Evolutionary conservation across 2,888 invertebrate genomes (phyloP).

Genomic region (Lasioglossum oenotherae): DNA sequence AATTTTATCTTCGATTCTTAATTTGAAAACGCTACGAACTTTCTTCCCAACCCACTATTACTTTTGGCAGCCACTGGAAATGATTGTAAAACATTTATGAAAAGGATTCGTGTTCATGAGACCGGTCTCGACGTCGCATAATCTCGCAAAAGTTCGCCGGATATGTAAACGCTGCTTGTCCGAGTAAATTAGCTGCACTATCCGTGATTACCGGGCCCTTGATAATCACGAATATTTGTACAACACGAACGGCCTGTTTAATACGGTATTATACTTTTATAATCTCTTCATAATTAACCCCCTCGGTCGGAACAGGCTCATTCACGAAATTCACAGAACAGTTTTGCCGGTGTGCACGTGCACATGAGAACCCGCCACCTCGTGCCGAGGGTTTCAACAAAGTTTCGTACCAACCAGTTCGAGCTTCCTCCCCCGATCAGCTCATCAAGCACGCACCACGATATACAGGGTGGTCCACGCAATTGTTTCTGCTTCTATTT

Average conservation of each 20-base stretch:
- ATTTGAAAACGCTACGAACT: too few relatives aligned
- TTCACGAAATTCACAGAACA: constrained; percentile 45
- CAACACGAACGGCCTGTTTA: constrained; percentile 1
- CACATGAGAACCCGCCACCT: constrained; percentile 27
- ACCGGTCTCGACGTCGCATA: not conserved
- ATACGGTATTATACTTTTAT: constrained; percentile 27
- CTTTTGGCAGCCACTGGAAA: not conserved
- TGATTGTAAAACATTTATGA: not conserved
- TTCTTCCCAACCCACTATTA: too few relatives aligned
- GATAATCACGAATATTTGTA: constrained; percentile 21
- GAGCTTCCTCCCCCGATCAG: constrained; percentile 56
- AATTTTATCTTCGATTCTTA: too few relatives aligned
- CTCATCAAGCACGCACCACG: constrained; percentile 70
- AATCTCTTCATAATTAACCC: constrained; percentile 45
- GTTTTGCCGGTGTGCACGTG: constrained; percentile 30
- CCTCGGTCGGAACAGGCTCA: constrained; percentile 24
- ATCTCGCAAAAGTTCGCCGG: not conserved
- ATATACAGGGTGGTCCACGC: constrained; percentile 32
- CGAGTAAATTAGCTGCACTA: not conserved
- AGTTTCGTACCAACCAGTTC: constrained; percentile 73
- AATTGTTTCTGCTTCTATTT: constrained; percentile 7
- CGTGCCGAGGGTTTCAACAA: constrained; percentile 47
- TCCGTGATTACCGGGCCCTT: constrained; percentile 2
- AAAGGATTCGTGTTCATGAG: not conserved
- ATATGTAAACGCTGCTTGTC: not conserved